Conservation (phyloP, 2,888 invertebrate species). For the Sussaba pulchella region DNA sequence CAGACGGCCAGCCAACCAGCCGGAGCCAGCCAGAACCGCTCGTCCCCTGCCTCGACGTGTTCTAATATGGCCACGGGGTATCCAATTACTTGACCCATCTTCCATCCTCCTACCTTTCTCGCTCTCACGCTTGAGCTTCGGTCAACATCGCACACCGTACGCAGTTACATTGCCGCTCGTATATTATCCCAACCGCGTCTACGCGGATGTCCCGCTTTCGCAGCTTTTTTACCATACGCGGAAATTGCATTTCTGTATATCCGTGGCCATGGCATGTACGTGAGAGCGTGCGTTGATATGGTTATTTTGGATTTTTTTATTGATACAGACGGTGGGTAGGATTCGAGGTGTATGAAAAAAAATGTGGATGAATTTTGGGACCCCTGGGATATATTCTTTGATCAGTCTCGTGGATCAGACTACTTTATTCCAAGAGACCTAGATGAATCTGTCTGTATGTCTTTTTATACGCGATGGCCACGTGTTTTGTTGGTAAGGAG, state of each 20-base stretch:
- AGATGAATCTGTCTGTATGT: too few species aligned
- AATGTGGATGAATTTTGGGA: too few species aligned
- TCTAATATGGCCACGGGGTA: slow-evolving; percentile 83
- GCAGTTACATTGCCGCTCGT: slow-evolving; percentile 40
- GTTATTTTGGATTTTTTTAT: too few species aligned
- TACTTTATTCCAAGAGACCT: too few species aligned
- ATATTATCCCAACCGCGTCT: not conserved
- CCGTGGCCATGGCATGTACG: too few species aligned
- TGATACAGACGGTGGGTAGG: too few species aligned
- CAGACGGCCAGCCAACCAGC: slow-evolving; percentile 46
- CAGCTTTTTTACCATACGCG: slow-evolving; percentile 34
- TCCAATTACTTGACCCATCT: slow-evolving; percentile 81
- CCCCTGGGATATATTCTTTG: too few species aligned
- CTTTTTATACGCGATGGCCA: too few species aligned
- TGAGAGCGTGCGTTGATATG: too few species aligned
- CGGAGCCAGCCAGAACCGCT: slow-evolving; percentile 48
- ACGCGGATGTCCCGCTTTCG: slow-evolving; percentile 30
- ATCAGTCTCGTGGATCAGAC: too few species aligned
- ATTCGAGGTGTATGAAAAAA: too few species aligned
- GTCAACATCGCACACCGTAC: slow-evolving; percentile 34
- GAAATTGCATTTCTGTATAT: slow-evolving; percentile 63
- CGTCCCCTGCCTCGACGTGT: slow-evolving; percentile 71
- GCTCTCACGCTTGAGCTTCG: slow-evolving; percentile 42
- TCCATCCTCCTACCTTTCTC: slow-evolving; percentile 61
- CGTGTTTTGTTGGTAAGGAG: too few species aligned